phyloP scores from a whole-genome alignment of 2,888 invertebrate species.

The Leptura quadrifasciata region DNA sequence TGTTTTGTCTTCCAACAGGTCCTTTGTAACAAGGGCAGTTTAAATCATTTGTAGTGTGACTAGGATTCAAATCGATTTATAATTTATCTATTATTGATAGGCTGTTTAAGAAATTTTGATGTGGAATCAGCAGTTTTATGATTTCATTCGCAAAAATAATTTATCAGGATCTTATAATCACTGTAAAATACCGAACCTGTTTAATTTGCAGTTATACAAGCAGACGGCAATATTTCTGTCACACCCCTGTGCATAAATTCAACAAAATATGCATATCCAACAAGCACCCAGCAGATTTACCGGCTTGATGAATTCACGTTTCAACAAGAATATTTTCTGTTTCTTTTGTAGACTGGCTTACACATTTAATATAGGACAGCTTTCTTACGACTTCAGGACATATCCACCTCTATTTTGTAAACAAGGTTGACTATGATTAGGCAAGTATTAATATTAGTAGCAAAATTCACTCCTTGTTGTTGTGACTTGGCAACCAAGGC shows the following conservation, averaged over 20 bases:
- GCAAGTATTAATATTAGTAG: neutral
- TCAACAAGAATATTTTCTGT: neutral
- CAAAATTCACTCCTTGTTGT: neutral
- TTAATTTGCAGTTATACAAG: neutral
- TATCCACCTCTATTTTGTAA: neutral
- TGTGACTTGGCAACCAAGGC: neutral
- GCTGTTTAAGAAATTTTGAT: no score
- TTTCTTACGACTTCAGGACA: neutral
- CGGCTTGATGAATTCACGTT: neutral
- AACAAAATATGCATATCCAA: conserved; percentile 7
- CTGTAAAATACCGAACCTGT: neutral
- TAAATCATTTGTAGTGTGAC: no score
- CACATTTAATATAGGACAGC: neutral
- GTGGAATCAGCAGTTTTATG: no score
- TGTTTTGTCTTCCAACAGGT: no score
- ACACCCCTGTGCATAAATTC: neutral
- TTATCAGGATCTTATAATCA: neutral
- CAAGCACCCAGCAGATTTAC: neutral
- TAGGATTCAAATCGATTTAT: no score
- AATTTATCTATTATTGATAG: no score
- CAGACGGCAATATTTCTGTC: neutral
- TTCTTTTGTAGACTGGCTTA: neutral
- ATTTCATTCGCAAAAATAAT: no score
- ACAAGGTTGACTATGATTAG: neutral
- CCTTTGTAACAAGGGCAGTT: no score